A percentile compares a stretch with the other conserved stretches of the same genome.
These are phyloP conservation scores for Dasysyrphus tricinctus DNA, from an alignment of 2,888 invertebrate genomes.

Conservation along the genomic window DNA sequence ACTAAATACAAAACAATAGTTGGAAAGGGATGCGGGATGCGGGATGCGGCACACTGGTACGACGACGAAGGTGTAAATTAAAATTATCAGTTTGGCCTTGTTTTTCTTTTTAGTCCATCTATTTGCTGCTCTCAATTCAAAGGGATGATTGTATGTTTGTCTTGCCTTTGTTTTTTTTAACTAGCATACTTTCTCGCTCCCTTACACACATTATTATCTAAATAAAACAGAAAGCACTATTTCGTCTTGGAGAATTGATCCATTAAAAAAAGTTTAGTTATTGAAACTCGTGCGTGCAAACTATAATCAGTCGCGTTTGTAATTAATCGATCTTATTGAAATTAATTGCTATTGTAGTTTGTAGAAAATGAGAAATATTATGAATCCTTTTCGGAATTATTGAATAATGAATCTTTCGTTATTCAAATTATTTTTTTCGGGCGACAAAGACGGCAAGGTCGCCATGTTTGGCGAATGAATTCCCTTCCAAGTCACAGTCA, in stretches of 20 bases:
- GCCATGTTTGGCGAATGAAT: conserved; percentile 36
- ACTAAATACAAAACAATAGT: background rate
- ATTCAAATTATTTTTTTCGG: background rate
- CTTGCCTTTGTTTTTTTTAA: background rate
- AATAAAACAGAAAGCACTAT: conserved; percentile 21
- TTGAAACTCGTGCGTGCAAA: conserved; percentile 23
- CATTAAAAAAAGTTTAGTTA: background rate
- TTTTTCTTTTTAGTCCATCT: conserved; percentile 10
- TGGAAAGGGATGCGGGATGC: too few relatives aligned
- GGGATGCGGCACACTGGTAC: too few relatives aligned
- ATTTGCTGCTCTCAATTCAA: background rate
- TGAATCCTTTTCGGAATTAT: background rate
- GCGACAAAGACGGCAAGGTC: conserved; percentile 8
- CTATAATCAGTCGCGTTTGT: background rate
- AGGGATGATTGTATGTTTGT: conserved; percentile 22
- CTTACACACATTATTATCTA: conserved; percentile 5
- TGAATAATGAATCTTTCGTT: background rate
- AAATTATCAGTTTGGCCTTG: background rate
- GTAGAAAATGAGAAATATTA: background rate
- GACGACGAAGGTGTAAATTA: conserved; percentile 6
- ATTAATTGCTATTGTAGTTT: background rate
- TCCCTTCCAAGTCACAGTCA: background rate
- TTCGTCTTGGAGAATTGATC: background rate
- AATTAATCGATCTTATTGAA: background rate
- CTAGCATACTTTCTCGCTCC: conserved; percentile 14